phyloP scores from a whole-genome alignment of 2,888 invertebrate species.

The Platycheirus albimanus region DNA sequence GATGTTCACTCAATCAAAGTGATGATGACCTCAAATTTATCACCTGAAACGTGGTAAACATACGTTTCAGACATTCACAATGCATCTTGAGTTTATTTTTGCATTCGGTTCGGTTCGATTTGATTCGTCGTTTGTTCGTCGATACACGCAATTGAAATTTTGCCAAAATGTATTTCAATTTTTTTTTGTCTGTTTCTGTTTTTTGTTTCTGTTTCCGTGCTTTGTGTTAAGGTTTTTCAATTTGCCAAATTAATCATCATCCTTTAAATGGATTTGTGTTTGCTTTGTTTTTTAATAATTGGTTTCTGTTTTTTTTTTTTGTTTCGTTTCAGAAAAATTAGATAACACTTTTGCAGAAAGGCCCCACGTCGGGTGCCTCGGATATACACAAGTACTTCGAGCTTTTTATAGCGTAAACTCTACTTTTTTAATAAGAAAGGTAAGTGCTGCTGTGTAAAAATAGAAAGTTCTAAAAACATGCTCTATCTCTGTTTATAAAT shows the following conservation, averaged over 20 bases:
- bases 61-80: conserved; percentile 29
- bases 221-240: conserved; percentile 20
- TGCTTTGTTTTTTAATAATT: background rate
- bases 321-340: conserved; percentile 68
- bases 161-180: conserved; percentile 40
- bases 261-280: background rate
- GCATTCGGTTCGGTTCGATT: conserved; percentile 14
- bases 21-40: conserved; percentile 59
- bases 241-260: conserved; percentile 39
- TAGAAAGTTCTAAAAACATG: background rate
- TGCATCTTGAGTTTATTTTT: conserved; percentile 54
- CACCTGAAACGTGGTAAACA: conserved; percentile 46
- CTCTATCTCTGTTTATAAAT: background rate
- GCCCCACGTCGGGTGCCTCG: conserved; percentile 75
- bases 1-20: conserved; percentile 25
- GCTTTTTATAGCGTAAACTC: background rate
- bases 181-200: background rate
- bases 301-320: conserved; percentile 29
- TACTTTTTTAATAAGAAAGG: conserved; percentile 2
- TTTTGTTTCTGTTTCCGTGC: background rate
- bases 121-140: conserved; percentile 15
- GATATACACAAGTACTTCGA: conserved; percentile 47
- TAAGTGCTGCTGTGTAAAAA: conserved; percentile 4
- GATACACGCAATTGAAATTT: conserved; percentile 54
- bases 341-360: conserved; percentile 71